Base-by-base conservation (phyloP, 1,140 invertebrate species). In the Chironomus striatipennis region DNA sequence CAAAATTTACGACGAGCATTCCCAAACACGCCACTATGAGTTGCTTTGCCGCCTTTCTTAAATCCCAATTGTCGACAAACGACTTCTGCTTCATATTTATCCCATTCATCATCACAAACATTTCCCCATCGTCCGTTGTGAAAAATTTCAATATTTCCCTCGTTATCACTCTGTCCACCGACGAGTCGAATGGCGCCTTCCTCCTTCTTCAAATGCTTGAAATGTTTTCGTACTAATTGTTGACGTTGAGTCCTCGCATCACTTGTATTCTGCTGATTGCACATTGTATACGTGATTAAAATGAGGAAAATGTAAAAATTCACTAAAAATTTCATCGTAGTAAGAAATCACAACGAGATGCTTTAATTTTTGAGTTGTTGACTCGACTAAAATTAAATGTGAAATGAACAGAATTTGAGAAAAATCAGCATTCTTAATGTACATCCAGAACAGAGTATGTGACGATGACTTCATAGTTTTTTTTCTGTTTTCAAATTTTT, bases 31-130 rank as follows among this genome's bases (percentile, higher is more conserved):
- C 88, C 88, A 77, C 89, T 92, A 75, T 87, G 87, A 0, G 94
- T 95, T 7, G 86, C 85, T 75, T 85, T 84, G 73, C 84, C 80
- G 75, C 86, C 84, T 42, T 81, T 82, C 43, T 85, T 85, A 77
- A 89, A 93, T 7, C 93, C 93, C 65, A 96, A 82, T 79, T 90
- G 88, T 73, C 87, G 85, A 83, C 96, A 98, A 9, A 95, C 90
- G 4, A 98, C 91, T 34, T 84, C 83, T 0, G 92, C 94, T 76
- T 97, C 94, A 4, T 86, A 81, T 18, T 88, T 80, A 79, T 95
- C 94, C 92, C 93, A 97, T 80, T 96, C 94, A 80, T 97, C 95
- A 80, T 97, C 95, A 80, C 96, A 97, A 8, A 98, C 85, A 10
- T 90, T 88, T 15, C 95, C 95, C 94, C 95, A 97, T 75, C 88